phyloP scores from a whole-genome alignment of 1,140 invertebrate genomes.

The Pentalonia nigronervosa region DNA sequence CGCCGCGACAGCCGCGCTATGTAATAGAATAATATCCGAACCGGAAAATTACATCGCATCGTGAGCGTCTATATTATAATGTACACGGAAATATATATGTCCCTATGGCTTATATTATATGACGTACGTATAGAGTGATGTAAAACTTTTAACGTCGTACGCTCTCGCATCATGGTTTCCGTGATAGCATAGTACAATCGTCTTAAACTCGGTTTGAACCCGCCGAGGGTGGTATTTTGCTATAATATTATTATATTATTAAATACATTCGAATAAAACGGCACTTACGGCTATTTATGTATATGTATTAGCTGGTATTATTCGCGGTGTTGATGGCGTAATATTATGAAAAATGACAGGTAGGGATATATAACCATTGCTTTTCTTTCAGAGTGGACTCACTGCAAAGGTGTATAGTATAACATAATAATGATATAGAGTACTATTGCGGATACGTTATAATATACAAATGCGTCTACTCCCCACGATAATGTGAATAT shows the following conservation, averaged over 20 bases:
- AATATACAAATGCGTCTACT: no score
- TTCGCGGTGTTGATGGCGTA: no score
- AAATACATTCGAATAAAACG: background rate
- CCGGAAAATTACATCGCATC: background rate
- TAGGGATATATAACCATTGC: no score
- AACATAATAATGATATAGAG: no score
- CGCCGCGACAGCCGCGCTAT: background rate
- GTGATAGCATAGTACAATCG: background rate
- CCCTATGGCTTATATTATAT: background rate
- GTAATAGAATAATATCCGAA: conserved; percentile 17
- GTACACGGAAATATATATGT: background rate
- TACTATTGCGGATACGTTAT: no score
- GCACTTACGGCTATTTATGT: background rate
- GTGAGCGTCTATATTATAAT: background rate
- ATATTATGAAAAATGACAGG: no score
- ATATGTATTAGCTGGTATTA: background rate
- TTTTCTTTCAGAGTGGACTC: no score
- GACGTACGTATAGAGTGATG: background rate
- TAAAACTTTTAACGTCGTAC: background rate
- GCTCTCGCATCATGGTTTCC: background rate
- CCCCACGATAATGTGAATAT: background rate
- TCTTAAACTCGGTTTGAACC: background rate
- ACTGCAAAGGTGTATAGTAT: no score
- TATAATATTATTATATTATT: background rate
- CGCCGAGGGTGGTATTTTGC: background rate